Conservation (phyloP, 1,140 invertebrate genomes). For the Aporrectodea caliginosa region DNA sequence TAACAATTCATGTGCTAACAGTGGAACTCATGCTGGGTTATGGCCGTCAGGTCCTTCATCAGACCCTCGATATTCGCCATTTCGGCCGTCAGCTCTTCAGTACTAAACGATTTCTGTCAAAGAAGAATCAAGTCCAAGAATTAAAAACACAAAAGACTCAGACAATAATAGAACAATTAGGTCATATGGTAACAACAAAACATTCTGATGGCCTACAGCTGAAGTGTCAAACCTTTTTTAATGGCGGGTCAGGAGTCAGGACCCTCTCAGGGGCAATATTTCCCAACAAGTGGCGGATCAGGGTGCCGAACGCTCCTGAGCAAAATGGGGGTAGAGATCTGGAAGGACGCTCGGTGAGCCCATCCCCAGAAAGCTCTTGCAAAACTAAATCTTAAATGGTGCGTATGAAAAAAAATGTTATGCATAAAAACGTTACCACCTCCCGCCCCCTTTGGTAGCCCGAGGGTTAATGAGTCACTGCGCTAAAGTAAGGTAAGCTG, state of each 20-base stretch:
- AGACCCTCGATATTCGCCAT: constrained; percentile 96
- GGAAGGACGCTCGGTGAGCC: too few species aligned
- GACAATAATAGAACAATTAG: too few species aligned
- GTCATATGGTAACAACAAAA: background rate
- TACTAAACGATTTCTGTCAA: constrained; percentile 50
- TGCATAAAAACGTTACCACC: too few species aligned
- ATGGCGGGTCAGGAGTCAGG: background rate
- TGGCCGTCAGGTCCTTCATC: constrained; percentile 96
- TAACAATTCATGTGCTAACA: constrained; percentile 33
- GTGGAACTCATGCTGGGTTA: constrained; percentile 64
- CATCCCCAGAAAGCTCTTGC: too few species aligned
- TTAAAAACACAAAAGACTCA: background rate
- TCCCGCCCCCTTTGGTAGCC: too few species aligned
- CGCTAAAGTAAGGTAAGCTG: too few species aligned
- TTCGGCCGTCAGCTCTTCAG: constrained; percentile 89
- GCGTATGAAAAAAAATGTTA: too few species aligned
- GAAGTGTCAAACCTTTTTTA: background rate
- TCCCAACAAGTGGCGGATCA: background rate
- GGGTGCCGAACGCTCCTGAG: background rate
- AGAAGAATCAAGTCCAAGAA: constrained; percentile 22
- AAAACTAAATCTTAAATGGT: too few species aligned
- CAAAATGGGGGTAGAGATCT: background rate
- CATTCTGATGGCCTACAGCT: background rate
- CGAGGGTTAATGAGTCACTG: too few species aligned
- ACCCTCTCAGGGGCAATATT: too few species aligned